These are phyloP conservation scores for Dermochelys coriacea DNA, from an alignment of 2,797 vertebrate species.

Conservation along the genomic window DNA sequence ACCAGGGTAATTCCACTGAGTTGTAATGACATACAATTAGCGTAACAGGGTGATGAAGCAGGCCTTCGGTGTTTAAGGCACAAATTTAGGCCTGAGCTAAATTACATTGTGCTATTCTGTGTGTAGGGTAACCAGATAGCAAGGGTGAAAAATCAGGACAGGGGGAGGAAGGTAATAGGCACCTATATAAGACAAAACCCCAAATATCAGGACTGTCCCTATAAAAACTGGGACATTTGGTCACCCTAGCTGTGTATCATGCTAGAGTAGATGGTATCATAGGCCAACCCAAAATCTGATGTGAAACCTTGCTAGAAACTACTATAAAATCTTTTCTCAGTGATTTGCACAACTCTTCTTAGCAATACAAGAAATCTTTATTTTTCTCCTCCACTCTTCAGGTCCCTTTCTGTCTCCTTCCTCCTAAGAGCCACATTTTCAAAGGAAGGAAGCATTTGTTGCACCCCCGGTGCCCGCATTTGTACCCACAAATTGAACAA, in stretches of 20 bases:
- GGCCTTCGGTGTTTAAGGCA: too few species aligned
- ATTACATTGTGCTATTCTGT: not conserved
- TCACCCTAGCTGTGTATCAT: rapidly evolving
- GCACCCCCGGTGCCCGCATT: rapidly evolving
- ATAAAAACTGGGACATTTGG: too few species aligned
- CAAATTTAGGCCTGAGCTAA: not conserved
- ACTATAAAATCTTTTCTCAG: not conserved
- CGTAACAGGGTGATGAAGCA: not conserved
- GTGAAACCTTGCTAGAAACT: rapidly evolving
- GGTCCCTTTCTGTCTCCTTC: not conserved
- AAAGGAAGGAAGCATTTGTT: not conserved
- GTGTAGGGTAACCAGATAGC: too few species aligned
- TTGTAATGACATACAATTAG: not conserved
- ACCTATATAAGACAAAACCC: too few species aligned
- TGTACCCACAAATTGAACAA: not conserved
- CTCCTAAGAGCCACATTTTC: not conserved
- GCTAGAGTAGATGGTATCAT: not conserved
- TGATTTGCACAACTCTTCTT: not conserved
- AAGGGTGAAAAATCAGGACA: too few species aligned
- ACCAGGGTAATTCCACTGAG: not conserved
- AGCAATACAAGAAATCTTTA: not conserved
- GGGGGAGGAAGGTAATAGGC: too few species aligned
- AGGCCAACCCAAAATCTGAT: not conserved
- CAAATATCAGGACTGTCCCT: too few species aligned
- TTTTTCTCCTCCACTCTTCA: not conserved